A percentile compares a stretch with the other conserved stretches of the same genome.
Evolutionary conservation across 2,797 vertebrate species (phyloP).

Genomic region (Meriones psammophilus): DNA sequence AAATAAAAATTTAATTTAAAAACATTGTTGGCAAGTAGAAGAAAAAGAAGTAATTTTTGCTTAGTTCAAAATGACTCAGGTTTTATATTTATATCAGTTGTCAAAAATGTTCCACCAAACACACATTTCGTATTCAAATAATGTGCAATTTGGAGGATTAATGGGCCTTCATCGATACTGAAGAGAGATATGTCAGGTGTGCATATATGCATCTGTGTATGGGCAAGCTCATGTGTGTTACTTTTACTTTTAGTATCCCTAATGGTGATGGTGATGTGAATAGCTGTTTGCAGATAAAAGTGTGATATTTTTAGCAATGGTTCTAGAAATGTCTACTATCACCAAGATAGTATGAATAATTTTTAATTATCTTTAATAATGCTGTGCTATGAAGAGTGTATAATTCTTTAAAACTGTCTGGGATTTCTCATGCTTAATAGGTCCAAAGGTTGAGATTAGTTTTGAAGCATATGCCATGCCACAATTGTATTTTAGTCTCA

Average conservation of each 20-base stretch:
- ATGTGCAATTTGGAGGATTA: neutral
- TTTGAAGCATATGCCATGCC: neutral
- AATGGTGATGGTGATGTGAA: neutral
- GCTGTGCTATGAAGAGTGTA: neutral
- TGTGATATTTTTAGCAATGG: neutral
- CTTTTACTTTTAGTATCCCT: neutral
- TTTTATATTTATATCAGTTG: neutral
- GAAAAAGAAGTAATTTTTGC: neutral
- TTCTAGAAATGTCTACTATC: neutral
- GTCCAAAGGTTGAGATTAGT: neutral
- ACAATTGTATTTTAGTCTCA: neutral
- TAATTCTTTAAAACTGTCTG: neutral
- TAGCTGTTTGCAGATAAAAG: neutral
- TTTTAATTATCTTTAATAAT: neutral
- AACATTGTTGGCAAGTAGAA: neutral
- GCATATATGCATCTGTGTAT: neutral
- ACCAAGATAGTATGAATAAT: neutral
- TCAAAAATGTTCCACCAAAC: neutral
- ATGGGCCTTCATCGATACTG: neutral
- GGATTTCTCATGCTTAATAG: fast-evolving
- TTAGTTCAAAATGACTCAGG: neutral
- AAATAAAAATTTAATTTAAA: neutral
- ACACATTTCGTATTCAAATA: neutral
- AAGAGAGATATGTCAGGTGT: neutral
- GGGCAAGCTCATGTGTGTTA: neutral